Conservation (phyloP, 1,140 invertebrate genomes). For the Chlorops oryzae region DNA sequence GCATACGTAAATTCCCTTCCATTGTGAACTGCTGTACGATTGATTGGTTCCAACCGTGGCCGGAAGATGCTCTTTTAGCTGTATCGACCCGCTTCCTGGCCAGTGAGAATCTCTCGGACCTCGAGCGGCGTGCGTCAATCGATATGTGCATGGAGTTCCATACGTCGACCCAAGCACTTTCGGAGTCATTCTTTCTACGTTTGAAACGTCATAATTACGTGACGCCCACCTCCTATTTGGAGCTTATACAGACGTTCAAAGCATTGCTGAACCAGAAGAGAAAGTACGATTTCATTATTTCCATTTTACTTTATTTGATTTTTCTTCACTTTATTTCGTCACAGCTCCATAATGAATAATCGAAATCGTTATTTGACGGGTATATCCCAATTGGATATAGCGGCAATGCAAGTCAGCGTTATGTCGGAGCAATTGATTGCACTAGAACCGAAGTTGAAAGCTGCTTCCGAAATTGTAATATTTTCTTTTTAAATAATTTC, state of each 20-base stretch:
- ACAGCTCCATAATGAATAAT: conserved; percentile 50
- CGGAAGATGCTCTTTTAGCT: conserved; percentile 83
- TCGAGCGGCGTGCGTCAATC: conserved; percentile 66
- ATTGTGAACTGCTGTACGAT: conserved; percentile 96
- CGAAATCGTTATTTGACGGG: conserved; percentile 79
- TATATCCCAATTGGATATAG: conserved; percentile 78
- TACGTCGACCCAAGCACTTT: conserved; percentile 71
- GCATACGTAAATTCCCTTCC: conserved; percentile 88
- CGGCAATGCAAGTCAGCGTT: conserved; percentile 72
- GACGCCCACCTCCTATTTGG: conserved; percentile 89
- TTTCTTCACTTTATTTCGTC: conserved; percentile 49
- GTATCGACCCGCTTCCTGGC: conserved; percentile 84
- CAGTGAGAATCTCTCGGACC: conserved; percentile 72
- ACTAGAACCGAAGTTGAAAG: conserved; percentile 81
- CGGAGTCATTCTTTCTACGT: conserved; percentile 65
- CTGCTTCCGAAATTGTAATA: conserved; percentile 59
- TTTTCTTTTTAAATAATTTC: not conserved
- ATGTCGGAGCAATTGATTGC: conserved; percentile 81
- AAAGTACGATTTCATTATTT: conserved; percentile 48
- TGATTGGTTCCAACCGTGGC: conserved; percentile 97
- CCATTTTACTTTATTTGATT: not conserved
- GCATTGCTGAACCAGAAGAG: conserved; percentile 71
- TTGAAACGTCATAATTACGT: conserved; percentile 80
- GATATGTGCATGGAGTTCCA: conserved; percentile 90
- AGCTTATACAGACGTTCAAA: conserved; percentile 88